Evolutionary conservation across 1,140 invertebrate species (phyloP).

Genomic region (Tetragnatha versicolor): DNA sequence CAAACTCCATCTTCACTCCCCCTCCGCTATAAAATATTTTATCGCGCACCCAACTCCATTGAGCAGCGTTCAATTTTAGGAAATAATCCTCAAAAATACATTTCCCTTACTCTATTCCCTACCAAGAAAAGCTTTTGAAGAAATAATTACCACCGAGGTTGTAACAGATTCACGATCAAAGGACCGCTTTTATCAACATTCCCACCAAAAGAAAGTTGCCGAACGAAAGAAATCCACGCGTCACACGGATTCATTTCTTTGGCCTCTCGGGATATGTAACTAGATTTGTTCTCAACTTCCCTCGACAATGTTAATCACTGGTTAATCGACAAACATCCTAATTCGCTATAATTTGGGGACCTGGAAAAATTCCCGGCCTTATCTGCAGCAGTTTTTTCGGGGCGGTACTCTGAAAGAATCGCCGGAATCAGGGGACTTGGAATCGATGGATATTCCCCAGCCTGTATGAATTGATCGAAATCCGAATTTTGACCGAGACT

Average conservation of each 20-base stretch:
- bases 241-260: background rate
- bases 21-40: no score
- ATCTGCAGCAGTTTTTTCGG: background rate
- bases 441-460: constrained; percentile 25
- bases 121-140: no score
- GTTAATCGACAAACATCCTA: constrained; percentile 21
- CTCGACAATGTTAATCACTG: constrained; percentile 5
- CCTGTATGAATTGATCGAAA: constrained; percentile 8
- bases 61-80: no score
- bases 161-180: no score
- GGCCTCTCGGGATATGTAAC: background rate
- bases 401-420: constrained; percentile 18
- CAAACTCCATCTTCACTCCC: no score
- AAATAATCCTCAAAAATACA: no score
- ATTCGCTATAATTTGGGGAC: background rate
- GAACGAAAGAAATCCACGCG: background rate
- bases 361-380: background rate
- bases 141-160: no score
- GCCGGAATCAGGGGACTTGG: constrained; percentile 17
- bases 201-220: no score
- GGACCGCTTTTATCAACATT: no score
- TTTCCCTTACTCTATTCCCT: no score
- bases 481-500: background rate
- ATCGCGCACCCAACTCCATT: no score
- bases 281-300: constrained; percentile 2